Conservation (phyloP, 2,888 invertebrate species). For the Epinotia bilunana region DNA sequence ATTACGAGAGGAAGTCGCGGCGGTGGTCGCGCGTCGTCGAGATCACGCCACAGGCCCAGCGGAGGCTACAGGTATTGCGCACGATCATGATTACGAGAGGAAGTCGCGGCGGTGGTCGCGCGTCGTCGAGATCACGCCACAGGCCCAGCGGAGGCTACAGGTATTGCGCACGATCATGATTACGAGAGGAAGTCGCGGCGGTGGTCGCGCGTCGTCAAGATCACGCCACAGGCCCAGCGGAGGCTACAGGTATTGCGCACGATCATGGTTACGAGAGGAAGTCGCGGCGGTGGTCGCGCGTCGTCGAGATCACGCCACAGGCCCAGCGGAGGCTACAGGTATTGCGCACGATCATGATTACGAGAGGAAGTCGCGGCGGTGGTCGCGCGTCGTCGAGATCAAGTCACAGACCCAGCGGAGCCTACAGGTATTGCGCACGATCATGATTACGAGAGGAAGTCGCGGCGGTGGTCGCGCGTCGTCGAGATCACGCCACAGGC, state of each 20-base stretch:
- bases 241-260: constrained; percentile 76
- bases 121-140: constrained; percentile 89
- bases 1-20: constrained; percentile 93
- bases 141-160: constrained; percentile 85
- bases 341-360: constrained; percentile 71
- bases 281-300: constrained; percentile 95
- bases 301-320: constrained; percentile 89
- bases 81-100: constrained; percentile 87
- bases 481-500: constrained; percentile 89
- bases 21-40: constrained; percentile 95
- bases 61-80: constrained; percentile 78
- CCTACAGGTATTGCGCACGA: constrained; percentile 71
- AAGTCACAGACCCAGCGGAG: constrained; percentile 86
- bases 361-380: constrained; percentile 94
- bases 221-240: constrained; percentile 87
- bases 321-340: constrained; percentile 85
- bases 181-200: constrained; percentile 95
- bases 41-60: constrained; percentile 87
- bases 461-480: constrained; percentile 95
- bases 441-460: constrained; percentile 90
- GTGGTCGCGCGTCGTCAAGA: constrained; percentile 94
- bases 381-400: constrained; percentile 93
- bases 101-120: constrained; percentile 96
- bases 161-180: constrained; percentile 51
- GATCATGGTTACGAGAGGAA: constrained; percentile 89